Conservation (phyloP, 2,797 vertebrate species). For the Pseudochirops corinnae region DNA sequence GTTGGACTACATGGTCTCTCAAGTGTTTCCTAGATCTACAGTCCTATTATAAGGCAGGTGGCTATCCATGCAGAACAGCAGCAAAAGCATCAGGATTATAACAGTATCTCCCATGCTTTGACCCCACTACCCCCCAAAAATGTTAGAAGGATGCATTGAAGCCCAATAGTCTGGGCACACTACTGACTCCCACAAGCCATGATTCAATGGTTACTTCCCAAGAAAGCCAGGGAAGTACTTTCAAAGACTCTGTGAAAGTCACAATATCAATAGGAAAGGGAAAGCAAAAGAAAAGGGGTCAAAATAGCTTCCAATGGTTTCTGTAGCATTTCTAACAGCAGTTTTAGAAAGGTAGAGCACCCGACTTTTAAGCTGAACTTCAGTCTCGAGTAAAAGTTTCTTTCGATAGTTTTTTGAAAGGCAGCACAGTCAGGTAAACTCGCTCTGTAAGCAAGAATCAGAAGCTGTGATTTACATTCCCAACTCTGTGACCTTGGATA, state of each 20-base stretch:
- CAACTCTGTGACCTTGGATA: too few species aligned
- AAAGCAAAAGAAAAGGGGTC: background rate
- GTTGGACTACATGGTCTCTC: background rate
- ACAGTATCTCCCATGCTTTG: background rate
- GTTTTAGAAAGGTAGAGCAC: background rate
- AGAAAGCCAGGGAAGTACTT: background rate
- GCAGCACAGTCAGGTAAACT: too few species aligned
- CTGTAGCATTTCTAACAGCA: background rate
- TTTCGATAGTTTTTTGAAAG: too few species aligned
- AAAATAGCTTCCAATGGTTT: background rate
- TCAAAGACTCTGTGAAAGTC: conserved; percentile 40
- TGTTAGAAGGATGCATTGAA: conserved; percentile 40
- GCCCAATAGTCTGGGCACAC: background rate
- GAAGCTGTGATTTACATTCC: too few species aligned
- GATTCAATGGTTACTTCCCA: background rate
- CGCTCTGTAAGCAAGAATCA: too few species aligned
- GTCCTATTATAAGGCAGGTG: background rate
- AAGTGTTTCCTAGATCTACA: background rate
- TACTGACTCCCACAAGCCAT: background rate
- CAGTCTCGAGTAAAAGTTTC: too few species aligned
- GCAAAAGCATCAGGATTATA: background rate
- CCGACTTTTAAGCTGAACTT: too few species aligned
- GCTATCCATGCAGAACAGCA: background rate
- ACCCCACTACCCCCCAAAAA: background rate
- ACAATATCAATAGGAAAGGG: conserved; percentile 25